These are phyloP conservation scores for Tichodroma muraria DNA, from an alignment of 2,113 vertebrate species.

Conservation along the genomic window DNA sequence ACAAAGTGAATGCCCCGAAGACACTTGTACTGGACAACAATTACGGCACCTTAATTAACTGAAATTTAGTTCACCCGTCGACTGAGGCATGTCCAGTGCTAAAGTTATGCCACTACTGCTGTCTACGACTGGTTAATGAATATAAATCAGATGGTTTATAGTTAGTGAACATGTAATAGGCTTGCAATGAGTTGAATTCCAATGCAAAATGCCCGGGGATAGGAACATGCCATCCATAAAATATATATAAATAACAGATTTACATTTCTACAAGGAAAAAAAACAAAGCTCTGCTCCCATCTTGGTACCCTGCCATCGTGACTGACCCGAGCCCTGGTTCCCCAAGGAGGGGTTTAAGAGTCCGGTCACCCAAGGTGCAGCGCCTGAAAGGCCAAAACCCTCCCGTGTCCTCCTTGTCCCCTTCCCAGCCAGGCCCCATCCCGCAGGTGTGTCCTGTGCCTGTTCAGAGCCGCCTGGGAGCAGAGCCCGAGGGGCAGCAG, in stretches of 20 bases:
- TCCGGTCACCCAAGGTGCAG: neutral
- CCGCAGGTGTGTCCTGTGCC: neutral
- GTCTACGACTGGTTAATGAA: slow-evolving; percentile 82
- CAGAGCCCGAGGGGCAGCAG: neutral
- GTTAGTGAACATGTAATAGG: slow-evolving; percentile 79
- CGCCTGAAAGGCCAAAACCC: neutral
- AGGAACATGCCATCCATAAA: slow-evolving; percentile 71
- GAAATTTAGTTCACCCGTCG: slow-evolving; percentile 72
- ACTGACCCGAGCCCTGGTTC: neutral
- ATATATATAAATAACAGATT: slow-evolving; percentile 51
- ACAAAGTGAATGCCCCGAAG: slow-evolving; percentile 75
- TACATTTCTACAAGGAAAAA: slow-evolving; percentile 23
- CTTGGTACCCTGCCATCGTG: neutral
- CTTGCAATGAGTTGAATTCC: slow-evolving; percentile 77
- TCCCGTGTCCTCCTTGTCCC: rapidly evolving
- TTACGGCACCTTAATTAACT: slow-evolving; percentile 81
- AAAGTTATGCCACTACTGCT: slow-evolving; percentile 68
- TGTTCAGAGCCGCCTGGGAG: neutral
- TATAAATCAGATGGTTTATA: slow-evolving; percentile 88
- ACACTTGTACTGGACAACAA: slow-evolving; percentile 80
- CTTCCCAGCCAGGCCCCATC: neutral
- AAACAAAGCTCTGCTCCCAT: neutral
- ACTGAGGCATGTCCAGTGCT: slow-evolving; percentile 72
- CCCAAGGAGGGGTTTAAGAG: neutral
- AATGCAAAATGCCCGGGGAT: slow-evolving; percentile 75